Conservation (phyloP, 2,797 vertebrate genomes). For the Neomorphus geoffroyi region DNA sequence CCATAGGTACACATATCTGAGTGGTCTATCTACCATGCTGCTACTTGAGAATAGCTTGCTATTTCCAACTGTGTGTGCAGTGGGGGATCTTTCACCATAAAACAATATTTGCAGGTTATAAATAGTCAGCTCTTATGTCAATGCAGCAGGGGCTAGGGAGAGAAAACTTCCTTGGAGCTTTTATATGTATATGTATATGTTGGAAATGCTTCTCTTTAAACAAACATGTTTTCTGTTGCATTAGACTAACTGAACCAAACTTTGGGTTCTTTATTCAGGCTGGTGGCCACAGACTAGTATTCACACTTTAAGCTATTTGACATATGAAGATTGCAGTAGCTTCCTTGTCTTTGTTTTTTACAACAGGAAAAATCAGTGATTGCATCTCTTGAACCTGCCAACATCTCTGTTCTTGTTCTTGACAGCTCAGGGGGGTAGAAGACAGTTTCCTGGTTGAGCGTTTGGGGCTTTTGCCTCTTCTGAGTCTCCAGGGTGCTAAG, state of each 20-base stretch:
- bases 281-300: background rate
- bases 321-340: background rate
- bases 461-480: background rate
- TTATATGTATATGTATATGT: too few relatives aligned
- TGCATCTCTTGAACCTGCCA: background rate
- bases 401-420: background rate
- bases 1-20: background rate
- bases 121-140: background rate
- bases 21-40: background rate
- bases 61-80: background rate
- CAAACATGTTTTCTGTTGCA: background rate
- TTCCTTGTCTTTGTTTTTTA: too few relatives aligned
- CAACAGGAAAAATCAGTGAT: background rate
- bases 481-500: background rate
- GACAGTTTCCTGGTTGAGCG: background rate
- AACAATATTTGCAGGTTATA: background rate
- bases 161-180: background rate
- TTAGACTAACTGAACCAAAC: background rate
- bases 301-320: background rate
- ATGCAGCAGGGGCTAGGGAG: background rate
- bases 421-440: background rate
- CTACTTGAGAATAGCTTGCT: background rate
- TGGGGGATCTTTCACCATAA: background rate
- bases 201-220: background rate
- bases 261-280: background rate